phyloP scores from a whole-genome alignment of 1,140 invertebrate species.

The Ridgeia piscesae region DNA sequence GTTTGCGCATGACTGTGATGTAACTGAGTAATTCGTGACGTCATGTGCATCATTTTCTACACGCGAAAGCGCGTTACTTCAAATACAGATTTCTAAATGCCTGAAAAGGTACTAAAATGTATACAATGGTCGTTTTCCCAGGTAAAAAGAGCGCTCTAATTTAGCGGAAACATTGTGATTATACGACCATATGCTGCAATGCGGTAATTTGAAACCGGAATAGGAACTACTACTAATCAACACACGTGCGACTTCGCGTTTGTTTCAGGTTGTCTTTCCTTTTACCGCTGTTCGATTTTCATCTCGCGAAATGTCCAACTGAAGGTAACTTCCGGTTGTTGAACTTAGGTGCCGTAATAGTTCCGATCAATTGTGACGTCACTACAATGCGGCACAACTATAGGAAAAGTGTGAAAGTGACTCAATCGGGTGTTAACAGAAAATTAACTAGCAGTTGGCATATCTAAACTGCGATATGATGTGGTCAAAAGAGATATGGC shows the following conservation, averaged over 20 bases:
- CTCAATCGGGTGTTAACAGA: too few relatives aligned
- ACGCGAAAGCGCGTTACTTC: neutral
- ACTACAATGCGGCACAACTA: neutral
- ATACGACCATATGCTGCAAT: neutral
- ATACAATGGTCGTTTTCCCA: neutral
- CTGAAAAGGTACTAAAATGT: neutral
- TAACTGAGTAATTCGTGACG: constrained; percentile 5
- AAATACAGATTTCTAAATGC: neutral
- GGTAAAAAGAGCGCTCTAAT: neutral
- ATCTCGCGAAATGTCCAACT: neutral
- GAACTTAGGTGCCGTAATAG: neutral
- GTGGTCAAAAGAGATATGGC: too few relatives aligned
- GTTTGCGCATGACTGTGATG: neutral
- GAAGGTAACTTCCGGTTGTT: neutral
- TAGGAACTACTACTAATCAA: neutral
- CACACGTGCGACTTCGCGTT: neutral
- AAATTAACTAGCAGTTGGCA: too few relatives aligned
- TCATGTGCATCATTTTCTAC: neutral
- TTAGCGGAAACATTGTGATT: neutral
- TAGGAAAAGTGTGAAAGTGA: too few relatives aligned
- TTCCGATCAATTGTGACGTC: neutral
- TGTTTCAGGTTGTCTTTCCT: neutral
- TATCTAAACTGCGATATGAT: too few relatives aligned
- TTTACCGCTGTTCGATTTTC: neutral
- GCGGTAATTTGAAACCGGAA: neutral